Conservation (phyloP, 2,797 vertebrate genomes). For the Neomorphus geoffroyi region DNA sequence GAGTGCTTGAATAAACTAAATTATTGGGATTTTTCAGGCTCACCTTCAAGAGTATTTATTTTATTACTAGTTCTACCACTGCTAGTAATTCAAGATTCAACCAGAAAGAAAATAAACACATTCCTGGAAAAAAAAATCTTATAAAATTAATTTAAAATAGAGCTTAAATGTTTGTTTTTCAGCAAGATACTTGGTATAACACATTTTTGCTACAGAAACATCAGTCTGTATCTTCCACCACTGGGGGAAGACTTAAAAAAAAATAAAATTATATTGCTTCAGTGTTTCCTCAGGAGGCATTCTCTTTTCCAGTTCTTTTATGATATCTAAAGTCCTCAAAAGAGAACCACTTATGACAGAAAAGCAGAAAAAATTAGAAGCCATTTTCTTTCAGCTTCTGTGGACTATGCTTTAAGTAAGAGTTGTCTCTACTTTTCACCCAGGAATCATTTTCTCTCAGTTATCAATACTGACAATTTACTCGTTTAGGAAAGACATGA, state of each 20-base stretch:
- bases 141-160: neutral
- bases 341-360: neutral
- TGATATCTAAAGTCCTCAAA: neutral
- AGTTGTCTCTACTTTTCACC: neutral
- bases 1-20: neutral
- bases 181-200: neutral
- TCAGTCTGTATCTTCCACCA: neutral
- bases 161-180: neutral
- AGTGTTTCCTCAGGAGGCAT: neutral
- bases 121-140: neutral
- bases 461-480: constrained; percentile 8
- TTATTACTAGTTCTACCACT: neutral
- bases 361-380: neutral
- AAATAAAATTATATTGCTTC: neutral
- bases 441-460: neutral
- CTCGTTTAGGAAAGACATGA: neutral
- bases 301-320: neutral
- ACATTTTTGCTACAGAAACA: neutral
- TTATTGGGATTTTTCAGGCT: neutral
- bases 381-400: neutral
- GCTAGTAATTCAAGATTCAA: neutral
- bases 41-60: neutral
- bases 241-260: neutral
- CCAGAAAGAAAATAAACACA: neutral
- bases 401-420: neutral